Conservation (phyloP, 1,140 invertebrate species). For the Saccostrea echinata region DNA sequence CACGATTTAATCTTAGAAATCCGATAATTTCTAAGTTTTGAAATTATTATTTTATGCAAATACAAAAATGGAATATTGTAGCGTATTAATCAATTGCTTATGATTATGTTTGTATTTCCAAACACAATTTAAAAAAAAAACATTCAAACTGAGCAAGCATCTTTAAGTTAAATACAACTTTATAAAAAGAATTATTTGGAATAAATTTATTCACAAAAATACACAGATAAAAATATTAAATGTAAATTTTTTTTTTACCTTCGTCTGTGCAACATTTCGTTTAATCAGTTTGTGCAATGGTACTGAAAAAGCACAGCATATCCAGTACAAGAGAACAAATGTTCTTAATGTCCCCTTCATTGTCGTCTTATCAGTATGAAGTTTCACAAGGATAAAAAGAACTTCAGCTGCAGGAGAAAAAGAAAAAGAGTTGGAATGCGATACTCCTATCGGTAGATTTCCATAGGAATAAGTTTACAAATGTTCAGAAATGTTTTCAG, state of each 20-base stretch:
- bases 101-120: too few species aligned
- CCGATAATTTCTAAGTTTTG: too few species aligned
- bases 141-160: too few species aligned
- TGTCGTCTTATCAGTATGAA: not conserved
- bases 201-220: not conserved
- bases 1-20: too few species aligned
- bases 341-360: conserved; percentile 6
- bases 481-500: not conserved
- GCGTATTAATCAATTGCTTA: too few species aligned
- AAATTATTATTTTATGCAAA: too few species aligned
- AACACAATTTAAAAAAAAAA: too few species aligned
- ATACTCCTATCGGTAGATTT: not conserved
- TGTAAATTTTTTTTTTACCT: not conserved
- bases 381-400: too few species aligned
- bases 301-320: not conserved
- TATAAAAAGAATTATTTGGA: too few species aligned
- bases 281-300: conserved; percentile 5
- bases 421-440: not conserved
- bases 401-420: not conserved
- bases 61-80: too few species aligned
- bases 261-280: not conserved
- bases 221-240: not conserved
- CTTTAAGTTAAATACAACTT: too few species aligned
- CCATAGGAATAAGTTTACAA: not conserved
- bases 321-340: not conserved